Base-by-base conservation (phyloP, 2,888 invertebrate genomes). In the Vandiemenella viatica region DNA sequence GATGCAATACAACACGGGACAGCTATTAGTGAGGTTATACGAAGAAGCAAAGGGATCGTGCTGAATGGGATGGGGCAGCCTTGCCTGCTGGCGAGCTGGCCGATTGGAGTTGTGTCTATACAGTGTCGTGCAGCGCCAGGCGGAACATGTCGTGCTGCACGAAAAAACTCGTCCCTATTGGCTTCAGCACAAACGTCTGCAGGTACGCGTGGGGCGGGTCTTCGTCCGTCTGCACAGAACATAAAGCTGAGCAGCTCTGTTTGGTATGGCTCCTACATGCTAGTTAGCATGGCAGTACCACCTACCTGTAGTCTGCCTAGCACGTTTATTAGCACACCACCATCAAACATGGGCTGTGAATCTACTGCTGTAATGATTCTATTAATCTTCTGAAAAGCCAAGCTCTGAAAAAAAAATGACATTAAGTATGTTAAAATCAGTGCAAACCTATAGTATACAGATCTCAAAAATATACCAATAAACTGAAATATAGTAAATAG, bases 281-380 rank as follows among this genome's bases (percentile, higher is more conserved):
- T n/a, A n/a, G n/a, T n/a, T n/a, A n/a, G n/a, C n/a, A n/a, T n/a
- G n/a, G n/a, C n/a, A n/a, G n/a, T n/a, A n/a, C n/a, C n/a, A n/a
- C n/a, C 20, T 52, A 93, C 95, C 85, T 96, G 88, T 63, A 97
- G 75, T 72, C 95, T 85, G 60, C 97, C 97, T 59, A 96, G 76
- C 46, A 97, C 96, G 73, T 88, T 88, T 59, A 97, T 91, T 66
- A 96, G 70, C 58, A 97, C 88, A 55, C 95, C 95, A 52, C 95
- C 96, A 70, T 95, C 96, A 63, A 89, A 87, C 78, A 89, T 93
- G n/a, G 97, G 97, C 68, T 97, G 97, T 45, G 91, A 90, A 67
- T 97, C 97, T 54, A 93, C 81, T 20, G 89, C 84, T 51, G 96
- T 95, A 64, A 96, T 82, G 62, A 82, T 76, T 67, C 95, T 81